Percentiles rank a stretch among this genome's conserved stretches.
Evolutionary conservation across 1,140 invertebrate species (phyloP).

Genomic region (Drosophila auraria): DNA sequence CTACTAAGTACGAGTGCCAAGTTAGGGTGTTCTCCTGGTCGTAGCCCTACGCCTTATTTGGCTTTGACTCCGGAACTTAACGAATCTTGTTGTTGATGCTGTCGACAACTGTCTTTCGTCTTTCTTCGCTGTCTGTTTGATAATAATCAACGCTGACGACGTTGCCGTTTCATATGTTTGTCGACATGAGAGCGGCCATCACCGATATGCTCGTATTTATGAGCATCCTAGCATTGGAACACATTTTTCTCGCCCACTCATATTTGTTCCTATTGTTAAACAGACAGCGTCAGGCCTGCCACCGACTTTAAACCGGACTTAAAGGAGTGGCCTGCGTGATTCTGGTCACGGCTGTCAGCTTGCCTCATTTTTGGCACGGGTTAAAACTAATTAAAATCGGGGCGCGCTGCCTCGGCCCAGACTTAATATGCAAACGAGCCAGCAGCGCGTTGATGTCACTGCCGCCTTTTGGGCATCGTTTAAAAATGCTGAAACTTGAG

Average conservation of each 20-base stretch:
- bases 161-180: conserved; percentile 64
- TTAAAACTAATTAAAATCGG: conserved; percentile 72
- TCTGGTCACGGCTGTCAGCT: conserved; percentile 58
- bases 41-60: background rate
- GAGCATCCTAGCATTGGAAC: conserved; percentile 5
- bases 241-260: conserved; percentile 36
- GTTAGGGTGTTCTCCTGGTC: background rate
- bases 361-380: conserved; percentile 34
- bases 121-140: conserved; percentile 63
- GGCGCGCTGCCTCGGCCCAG: conserved; percentile 19
- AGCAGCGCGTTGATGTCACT: background rate
- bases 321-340: conserved; percentile 55
- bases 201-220: conserved; percentile 27
- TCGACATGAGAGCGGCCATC: conserved; percentile 55
- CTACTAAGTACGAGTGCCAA: background rate
- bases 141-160: conserved; percentile 70
- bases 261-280: conserved; percentile 42
- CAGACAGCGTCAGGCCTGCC: background rate
- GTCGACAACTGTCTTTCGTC: conserved; percentile 37
- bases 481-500: conserved; percentile 42
- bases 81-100: conserved; percentile 32
- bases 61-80: conserved; percentile 10
- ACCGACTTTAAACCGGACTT: conserved; percentile 51
- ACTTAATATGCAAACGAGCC: conserved; percentile 43
- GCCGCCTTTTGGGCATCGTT: conserved; percentile 61